Evolutionary conservation across 2,113 vertebrate genomes (phyloP), one percentile per base, ranked within the genome.

Genomic region (Cyanocitta stelleri): DNA sequence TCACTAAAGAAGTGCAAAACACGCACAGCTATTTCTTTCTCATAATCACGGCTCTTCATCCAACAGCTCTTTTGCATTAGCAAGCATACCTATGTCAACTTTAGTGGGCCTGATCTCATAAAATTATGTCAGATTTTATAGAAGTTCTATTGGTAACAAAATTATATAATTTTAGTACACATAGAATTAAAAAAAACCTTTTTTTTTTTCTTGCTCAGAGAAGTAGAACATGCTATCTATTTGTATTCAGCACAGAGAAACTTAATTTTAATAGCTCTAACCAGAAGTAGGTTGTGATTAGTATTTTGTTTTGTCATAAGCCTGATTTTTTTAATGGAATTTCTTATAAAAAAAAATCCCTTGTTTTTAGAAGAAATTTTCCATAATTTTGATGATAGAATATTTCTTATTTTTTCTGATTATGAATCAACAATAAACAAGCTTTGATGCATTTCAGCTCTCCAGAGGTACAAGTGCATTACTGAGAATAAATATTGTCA

Each of bases 401-500:
- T 80, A 80, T 75, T 78, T 64, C 15, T 41, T 64, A 29, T 49
- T 43, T 91, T 81, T 91, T 52, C 15, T 52, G 41, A 68, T 79
- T 30, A 62, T 71, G 69, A 95, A 88, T 87, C 74, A 89, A 68
- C 32, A 86, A 87, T 71, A 87, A 95, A 87, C 27, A 81, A 61
- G 55, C 13, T 81, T 89, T 92, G 43, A 76, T 86, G 23, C 44
- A 54, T 56, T 95, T 93, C 79, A 81, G 39, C 19, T 95, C 68
- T 95, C 56, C 41, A 90, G 80, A 83, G 72, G 74, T 78, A 84
- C 41, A 90, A 96, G 78, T 69, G 75, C 21, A 63, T 89, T 89
- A 94, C 51, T 64, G 49, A 71, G 83, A 77, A 95, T 87, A 93
- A 95, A 87, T 91, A 85, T 78, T 91, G 82, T 85, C 84, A 68